Percentiles rank a stretch among this genome's conserved stretches.
phyloP scores from a whole-genome alignment of 2,113 vertebrate species.

The Mesitornis unicolor region DNA sequence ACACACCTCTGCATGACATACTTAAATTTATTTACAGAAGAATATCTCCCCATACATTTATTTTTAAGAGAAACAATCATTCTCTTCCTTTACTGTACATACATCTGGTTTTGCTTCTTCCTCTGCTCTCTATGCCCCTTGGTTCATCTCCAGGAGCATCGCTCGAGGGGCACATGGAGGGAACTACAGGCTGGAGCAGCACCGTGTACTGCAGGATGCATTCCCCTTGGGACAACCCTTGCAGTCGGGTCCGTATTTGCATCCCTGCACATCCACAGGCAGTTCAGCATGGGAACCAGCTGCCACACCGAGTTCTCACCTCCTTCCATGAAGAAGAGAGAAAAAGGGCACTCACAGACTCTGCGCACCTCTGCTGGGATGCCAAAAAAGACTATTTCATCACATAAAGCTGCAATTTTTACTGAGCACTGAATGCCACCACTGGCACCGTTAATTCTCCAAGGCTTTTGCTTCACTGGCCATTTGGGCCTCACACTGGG shows the following conservation, averaged over 20 bases:
- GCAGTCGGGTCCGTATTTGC: background rate
- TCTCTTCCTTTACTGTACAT: background rate
- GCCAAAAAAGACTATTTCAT: background rate
- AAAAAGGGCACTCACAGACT: background rate
- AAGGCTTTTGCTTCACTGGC: background rate
- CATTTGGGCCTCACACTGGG: background rate
- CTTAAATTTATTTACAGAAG: background rate
- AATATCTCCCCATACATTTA: background rate
- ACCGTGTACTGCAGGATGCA: fast-evolving
- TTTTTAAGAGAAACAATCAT: background rate
- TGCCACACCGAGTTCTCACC: background rate
- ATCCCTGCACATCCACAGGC: background rate
- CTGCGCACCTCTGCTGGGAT: background rate
- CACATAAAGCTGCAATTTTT: background rate
- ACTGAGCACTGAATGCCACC: background rate
- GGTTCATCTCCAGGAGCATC: background rate
- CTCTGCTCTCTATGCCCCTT: background rate
- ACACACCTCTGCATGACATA: background rate
- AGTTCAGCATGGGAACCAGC: background rate
- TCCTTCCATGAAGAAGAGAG: background rate
- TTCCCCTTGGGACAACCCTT: background rate
- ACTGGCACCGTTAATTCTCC: background rate
- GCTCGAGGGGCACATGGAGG: fast-evolving
- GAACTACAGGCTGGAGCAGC: background rate
- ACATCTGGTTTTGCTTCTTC: background rate